Base-by-base conservation (phyloP, 2,113 vertebrate species). In the Nicator chloris region DNA sequence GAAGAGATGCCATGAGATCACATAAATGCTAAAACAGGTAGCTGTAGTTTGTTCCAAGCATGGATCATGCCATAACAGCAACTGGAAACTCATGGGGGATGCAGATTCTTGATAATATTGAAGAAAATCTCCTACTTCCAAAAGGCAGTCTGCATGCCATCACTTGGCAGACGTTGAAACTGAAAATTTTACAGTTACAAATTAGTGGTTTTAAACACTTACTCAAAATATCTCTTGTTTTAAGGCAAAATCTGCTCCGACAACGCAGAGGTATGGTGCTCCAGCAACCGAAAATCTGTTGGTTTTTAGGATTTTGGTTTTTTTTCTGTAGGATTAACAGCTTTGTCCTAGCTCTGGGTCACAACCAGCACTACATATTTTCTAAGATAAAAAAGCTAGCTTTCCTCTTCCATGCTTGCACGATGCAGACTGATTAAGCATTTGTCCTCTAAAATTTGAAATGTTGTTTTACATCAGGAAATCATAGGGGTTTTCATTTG, bases 361-460 rank as follows among this genome's bases (percentile, higher is more conserved):
- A 89, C 49, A 93, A 93, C 26, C 37, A 65, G 72, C 28, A 57
- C 57, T 15, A 90, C 37, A 17, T 80, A 71, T 59, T 95, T 91
- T 66, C 57, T 70, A 66, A 82, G 95, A 89, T 56, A 85, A 95
- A 94, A 96, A 92, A 16, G 65, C 42, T 70, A 71, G 47, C 77
- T 93, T 97, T 96, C 88, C 78, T 92, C 91, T 96, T 95, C 64
- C 35, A 82, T 14, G 30, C 81, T 60, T 95, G 53, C 56, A 82
- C 28, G 72, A 94, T 92, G 66, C 63, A 85, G 82, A 89, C 68
- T 88, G 87, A 98, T 96, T 94, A 96, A 96, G 87, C 75, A 83
- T 88, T 97, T 97, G 71, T 80, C 90, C 94, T 96, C 92, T 89
- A 94, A 96, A 96, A 93, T 61, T 95, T 89, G 96, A 96, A 96